Conservation (phyloP, 2,888 invertebrate genomes). For the Hirtodrosophila cameraria region DNA sequence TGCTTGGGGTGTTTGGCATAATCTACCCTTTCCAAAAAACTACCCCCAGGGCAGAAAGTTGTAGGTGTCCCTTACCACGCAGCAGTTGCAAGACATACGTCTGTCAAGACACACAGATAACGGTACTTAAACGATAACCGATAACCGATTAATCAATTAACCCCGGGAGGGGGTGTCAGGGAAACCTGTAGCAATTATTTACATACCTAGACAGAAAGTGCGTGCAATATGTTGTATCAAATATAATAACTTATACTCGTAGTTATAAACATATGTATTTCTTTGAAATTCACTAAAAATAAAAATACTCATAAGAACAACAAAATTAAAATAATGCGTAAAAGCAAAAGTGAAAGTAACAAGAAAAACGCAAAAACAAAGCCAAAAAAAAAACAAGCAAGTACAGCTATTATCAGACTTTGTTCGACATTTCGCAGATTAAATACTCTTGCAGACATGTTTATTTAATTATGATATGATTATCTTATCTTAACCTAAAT, state of each 20-base stretch:
- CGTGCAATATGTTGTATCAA: not conserved
- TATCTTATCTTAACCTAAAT: too few species aligned
- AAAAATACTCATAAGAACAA: too few species aligned
- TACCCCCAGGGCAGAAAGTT: not conserved
- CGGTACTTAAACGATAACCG: not conserved
- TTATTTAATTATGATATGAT: too few species aligned
- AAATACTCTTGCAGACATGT: too few species aligned
- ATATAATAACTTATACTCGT: too few species aligned
- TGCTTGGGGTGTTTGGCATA: not conserved
- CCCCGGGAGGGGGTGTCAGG: slow-evolving; percentile 1
- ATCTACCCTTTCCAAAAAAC: slow-evolving; percentile 4
- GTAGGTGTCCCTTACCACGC: slow-evolving; percentile 6
- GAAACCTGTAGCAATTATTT: slow-evolving; percentile 26
- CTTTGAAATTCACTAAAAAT: too few species aligned
- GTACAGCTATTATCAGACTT: too few species aligned
- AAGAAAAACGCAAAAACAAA: slow-evolving; percentile 11
- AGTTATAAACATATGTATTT: too few species aligned
- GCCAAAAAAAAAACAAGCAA: not conserved
- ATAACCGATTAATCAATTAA: slow-evolving; percentile 15
- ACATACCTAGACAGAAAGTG: not conserved
- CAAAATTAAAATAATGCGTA: too few species aligned
- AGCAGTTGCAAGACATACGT: slow-evolving; percentile 17
- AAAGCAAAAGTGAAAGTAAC: slow-evolving; percentile 17
- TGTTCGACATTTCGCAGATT: too few species aligned
- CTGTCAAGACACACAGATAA: not conserved